Percentiles rank a stretch among this genome's conserved stretches.
Evolutionary conservation across 2,797 vertebrate species (phyloP).

Genomic region (Peromyscus eremicus): DNA sequence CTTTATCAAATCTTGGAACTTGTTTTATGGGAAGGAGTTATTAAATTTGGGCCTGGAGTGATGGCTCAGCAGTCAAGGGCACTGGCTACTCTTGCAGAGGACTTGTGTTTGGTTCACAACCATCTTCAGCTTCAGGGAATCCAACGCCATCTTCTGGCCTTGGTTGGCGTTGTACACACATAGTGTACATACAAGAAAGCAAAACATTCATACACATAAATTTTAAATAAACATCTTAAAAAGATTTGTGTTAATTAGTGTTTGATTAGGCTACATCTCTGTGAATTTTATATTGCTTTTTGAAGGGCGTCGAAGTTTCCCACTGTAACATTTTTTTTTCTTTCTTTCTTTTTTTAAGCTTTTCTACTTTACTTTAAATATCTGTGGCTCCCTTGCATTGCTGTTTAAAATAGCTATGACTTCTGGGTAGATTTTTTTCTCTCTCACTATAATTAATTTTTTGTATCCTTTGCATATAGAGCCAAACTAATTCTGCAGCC

Average conservation of each 20-base stretch:
- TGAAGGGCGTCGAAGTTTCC: not conserved
- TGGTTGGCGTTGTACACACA: too few relatives aligned
- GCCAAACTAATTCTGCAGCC: not conserved
- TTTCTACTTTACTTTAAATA: not conserved
- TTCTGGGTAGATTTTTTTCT: not conserved
- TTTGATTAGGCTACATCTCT: not conserved
- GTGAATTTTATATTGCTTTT: not conserved
- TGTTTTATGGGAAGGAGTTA: not conserved
- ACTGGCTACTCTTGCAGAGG: not conserved
- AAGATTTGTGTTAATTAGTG: not conserved
- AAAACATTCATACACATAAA: not conserved
- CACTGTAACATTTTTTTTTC: not conserved
- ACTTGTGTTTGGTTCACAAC: not conserved
- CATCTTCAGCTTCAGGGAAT: not conserved
- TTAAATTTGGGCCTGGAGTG: not conserved
- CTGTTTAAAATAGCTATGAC: not conserved
- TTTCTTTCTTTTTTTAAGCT: not conserved
- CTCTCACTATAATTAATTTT: not conserved
- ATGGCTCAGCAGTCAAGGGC: not conserved
- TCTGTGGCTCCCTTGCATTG: not conserved
- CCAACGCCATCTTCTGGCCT: not conserved
- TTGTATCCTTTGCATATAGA: not conserved
- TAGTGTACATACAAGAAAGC: not conserved
- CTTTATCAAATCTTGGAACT: too few relatives aligned
- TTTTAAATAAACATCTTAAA: not conserved